These are phyloP conservation scores for Ctena decussata DNA, from an alignment of 2,888 invertebrate species.

Conservation along the genomic window DNA sequence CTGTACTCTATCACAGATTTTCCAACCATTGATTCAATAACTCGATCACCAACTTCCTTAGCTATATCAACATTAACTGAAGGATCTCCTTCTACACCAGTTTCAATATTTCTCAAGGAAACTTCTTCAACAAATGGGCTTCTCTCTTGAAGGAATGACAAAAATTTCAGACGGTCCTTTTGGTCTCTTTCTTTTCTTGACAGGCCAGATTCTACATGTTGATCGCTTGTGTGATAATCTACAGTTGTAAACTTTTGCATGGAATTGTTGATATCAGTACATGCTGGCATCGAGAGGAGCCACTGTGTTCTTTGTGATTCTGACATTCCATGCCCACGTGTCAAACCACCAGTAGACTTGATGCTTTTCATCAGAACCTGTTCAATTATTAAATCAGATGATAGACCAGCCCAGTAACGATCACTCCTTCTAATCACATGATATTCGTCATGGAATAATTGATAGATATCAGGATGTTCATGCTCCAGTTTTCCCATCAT, in stretches of 20 bases:
- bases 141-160: constrained; percentile 7
- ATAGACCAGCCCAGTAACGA: constrained; percentile 71
- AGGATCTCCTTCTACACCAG: constrained; percentile 10
- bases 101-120: constrained; percentile 14
- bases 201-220: constrained; percentile 43
- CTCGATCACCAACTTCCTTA: background rate
- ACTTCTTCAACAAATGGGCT: constrained; percentile 18
- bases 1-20: background rate
- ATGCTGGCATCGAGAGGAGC: constrained; percentile 59
- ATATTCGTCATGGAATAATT: constrained; percentile 46
- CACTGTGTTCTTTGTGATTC: constrained; percentile 55
- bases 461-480: constrained; percentile 54
- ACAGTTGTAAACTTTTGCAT: constrained; percentile 49
- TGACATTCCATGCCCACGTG: constrained; percentile 60
- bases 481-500: constrained; percentile 37
- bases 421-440: constrained; percentile 68
- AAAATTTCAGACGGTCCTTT: background rate
- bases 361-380: constrained; percentile 72
- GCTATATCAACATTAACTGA: constrained; percentile 16
- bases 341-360: constrained; percentile 68
- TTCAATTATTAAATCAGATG: constrained; percentile 73
- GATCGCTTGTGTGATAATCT: constrained; percentile 26
- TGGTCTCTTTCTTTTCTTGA: constrained; percentile 20
- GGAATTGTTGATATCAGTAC: constrained; percentile 48
- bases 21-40: background rate